These are phyloP conservation scores for Jacana jacana DNA, from an alignment of 2,113 vertebrate species.

Conservation along the genomic window DNA sequence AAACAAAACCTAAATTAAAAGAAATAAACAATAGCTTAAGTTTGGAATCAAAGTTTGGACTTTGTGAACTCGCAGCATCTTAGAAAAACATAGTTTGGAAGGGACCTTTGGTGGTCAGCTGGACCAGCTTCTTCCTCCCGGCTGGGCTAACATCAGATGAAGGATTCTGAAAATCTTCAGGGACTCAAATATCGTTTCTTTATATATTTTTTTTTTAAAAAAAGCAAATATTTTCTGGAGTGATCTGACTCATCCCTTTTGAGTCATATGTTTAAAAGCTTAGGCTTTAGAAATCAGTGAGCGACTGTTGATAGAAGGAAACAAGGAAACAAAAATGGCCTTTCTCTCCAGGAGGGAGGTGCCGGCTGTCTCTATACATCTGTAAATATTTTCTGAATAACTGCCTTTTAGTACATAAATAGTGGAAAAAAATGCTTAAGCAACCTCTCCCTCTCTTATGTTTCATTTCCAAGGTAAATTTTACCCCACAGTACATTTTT, in stretches of 20 bases:
- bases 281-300: neutral
- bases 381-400: neutral
- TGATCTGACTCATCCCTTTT: neutral
- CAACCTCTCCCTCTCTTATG: neutral
- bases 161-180: neutral
- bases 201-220: neutral
- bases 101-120: neutral
- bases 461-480: neutral
- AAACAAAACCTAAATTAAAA: neutral
- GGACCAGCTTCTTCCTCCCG: neutral
- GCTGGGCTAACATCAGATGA: neutral
- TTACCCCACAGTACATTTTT: neutral
- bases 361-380: neutral
- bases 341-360: neutral
- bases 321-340: neutral
- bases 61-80: neutral
- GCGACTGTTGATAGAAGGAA: neutral
- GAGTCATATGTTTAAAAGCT: neutral
- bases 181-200: neutral
- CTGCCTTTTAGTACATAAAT: neutral
- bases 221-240: neutral
- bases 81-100: neutral
- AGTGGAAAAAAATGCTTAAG: neutral
- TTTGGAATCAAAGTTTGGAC: neutral
- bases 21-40: neutral